A percentile compares a stretch with the other conserved stretches of the same genome.
phyloP scores from a whole-genome alignment of 2,888 invertebrate species.

The Mystacides longicornis region DNA sequence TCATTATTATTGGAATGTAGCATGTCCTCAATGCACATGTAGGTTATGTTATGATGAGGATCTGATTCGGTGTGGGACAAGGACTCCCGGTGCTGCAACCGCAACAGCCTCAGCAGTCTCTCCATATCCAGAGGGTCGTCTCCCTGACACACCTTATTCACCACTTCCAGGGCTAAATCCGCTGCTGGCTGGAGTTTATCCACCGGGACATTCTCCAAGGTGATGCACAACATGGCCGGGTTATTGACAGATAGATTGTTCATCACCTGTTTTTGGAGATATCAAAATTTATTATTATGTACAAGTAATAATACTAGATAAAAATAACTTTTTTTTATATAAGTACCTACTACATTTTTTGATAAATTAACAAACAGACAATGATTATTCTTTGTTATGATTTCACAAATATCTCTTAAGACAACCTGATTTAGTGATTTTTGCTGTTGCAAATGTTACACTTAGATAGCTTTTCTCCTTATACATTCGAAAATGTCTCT shows the following conservation, averaged over 20 bases:
- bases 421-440: no score
- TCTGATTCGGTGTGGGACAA: conserved; percentile 65
- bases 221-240: conserved; percentile 59
- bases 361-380: no score
- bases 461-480: no score
- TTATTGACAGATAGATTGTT: conserved; percentile 67
- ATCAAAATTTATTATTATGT: no score
- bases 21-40: conserved; percentile 73
- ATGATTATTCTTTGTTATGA: no score
- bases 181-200: conserved; percentile 57
- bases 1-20: conserved; percentile 68
- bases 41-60: conserved; percentile 71
- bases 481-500: no score
- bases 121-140: conserved; percentile 62
- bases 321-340: no score
- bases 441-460: no score
- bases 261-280: conserved; percentile 60
- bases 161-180: conserved; percentile 44
- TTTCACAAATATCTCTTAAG: neutral
- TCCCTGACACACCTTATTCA: conserved; percentile 40
- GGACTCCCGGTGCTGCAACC: conserved; percentile 60
- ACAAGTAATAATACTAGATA: no score
- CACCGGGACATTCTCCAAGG: conserved; percentile 68
- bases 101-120: conserved; percentile 64
- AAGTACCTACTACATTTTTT: no score